Percentiles rank a stretch among this genome's conserved stretches.
Evolutionary conservation across 2,888 invertebrate species (phyloP).

Genomic region (Dasypolia templi): DNA sequence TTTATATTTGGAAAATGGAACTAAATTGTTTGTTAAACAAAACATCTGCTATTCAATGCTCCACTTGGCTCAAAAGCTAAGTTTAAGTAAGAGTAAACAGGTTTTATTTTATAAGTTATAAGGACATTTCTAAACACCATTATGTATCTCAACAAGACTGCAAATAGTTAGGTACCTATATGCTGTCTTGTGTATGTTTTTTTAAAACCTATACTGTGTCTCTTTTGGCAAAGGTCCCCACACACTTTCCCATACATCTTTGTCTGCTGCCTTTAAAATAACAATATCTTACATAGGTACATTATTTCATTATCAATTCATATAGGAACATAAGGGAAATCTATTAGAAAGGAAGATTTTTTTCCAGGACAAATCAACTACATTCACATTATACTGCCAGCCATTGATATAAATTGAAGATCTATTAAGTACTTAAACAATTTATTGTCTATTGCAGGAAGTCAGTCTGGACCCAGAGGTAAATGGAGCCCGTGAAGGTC

Average conservation of each 20-base stretch:
- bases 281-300: too few species aligned
- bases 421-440: slow-evolving; percentile 36
- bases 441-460: slow-evolving; percentile 77
- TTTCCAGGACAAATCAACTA: neutral
- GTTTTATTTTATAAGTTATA: slow-evolving; percentile 4
- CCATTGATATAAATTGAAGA: slow-evolving; percentile 33
- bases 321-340: neutral
- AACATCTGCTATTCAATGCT: slow-evolving; percentile 17
- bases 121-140: neutral
- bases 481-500: slow-evolving; percentile 83
- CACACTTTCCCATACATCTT: neutral
- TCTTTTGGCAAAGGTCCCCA: neutral
- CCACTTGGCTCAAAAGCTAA: neutral
- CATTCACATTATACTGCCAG: neutral
- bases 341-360: neutral
- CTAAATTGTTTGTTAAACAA: neutral
- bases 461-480: slow-evolving; percentile 86
- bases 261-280: neutral
- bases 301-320: too few species aligned
- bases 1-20: neutral
- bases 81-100: neutral
- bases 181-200: neutral
- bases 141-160: neutral
- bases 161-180: neutral
- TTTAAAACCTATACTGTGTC: neutral